Percentiles rank a stretch among this genome's conserved stretches.
These are phyloP conservation scores for Propithecus coquereli DNA, from an alignment of 2,113 vertebrate genomes.

Conservation along the genomic window DNA sequence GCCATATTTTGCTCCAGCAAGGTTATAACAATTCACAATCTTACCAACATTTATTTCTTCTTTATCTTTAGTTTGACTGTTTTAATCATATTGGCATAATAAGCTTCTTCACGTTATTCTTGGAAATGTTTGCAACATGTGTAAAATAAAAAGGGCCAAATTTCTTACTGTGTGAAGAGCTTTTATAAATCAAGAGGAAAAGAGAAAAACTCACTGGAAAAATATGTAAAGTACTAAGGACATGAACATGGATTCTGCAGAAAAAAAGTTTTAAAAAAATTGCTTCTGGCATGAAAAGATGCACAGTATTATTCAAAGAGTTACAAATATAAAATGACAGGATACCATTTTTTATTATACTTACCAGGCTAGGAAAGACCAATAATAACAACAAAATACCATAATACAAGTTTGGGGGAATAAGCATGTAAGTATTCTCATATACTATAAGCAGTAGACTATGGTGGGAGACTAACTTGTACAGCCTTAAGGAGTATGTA, in stretches of 20 bases:
- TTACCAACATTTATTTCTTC: not conserved
- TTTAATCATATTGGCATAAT: not conserved
- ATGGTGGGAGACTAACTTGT: not conserved
- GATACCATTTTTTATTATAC: not conserved
- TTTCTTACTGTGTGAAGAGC: not conserved
- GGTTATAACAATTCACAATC: not conserved
- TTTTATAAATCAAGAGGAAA: slow-evolving; percentile 27
- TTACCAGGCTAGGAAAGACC: not conserved
- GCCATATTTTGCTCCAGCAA: not conserved
- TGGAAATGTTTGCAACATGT: not conserved
- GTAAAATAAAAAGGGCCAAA: not conserved
- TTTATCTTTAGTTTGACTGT: not conserved
- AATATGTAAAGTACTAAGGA: not conserved
- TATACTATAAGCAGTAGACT: not conserved
- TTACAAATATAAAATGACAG: not conserved
- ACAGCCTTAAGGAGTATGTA: not conserved
- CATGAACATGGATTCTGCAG: not conserved
- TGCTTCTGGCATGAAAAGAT: not conserved
- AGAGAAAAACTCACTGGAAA: not conserved
- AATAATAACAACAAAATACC: not conserved
- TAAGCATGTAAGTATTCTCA: not conserved
- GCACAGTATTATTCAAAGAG: not conserved
- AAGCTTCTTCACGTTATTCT: not conserved
- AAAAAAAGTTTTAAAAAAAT: not conserved
- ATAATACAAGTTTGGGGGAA: not conserved